phyloP scores from a whole-genome alignment of 2,113 vertebrate genomes.

The Tautogolabrus adspersus region DNA sequence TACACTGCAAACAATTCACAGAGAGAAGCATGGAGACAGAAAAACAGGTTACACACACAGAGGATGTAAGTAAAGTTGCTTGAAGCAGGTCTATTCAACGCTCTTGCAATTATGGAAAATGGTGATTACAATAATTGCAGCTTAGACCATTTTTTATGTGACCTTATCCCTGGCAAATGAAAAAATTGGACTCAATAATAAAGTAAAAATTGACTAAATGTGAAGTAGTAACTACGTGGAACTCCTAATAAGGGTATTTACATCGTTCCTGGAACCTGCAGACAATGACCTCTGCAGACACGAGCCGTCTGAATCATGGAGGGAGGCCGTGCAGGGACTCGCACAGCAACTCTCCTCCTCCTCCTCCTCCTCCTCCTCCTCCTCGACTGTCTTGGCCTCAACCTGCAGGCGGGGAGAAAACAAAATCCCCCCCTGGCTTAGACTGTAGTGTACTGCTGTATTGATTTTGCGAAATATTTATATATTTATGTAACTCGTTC shows the following conservation, averaged over 20 bases:
- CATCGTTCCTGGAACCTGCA: slow-evolving; percentile 40
- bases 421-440: slow-evolving; percentile 46
- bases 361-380: slow-evolving; percentile 64
- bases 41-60: slow-evolving; percentile 42
- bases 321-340: slow-evolving; percentile 38
- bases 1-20: slow-evolving; percentile 24
- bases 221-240: slow-evolving; percentile 40
- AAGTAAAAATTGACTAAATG: slow-evolving; percentile 53
- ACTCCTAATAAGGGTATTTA: slow-evolving; percentile 51
- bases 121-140: slow-evolving; percentile 60
- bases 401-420: slow-evolving; percentile 58
- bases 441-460: slow-evolving; percentile 45
- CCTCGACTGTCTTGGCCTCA: slow-evolving; percentile 75
- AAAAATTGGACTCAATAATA: slow-evolving; percentile 56
- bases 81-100: slow-evolving; percentile 31
- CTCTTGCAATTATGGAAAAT: slow-evolving; percentile 49
- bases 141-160: slow-evolving; percentile 53
- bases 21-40: slow-evolving; percentile 30
- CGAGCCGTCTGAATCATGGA: slow-evolving; percentile 14
- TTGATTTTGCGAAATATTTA: slow-evolving; percentile 64
- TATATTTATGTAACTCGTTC: slow-evolving; percentile 52
- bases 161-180: slow-evolving; percentile 58
- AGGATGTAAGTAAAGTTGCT: slow-evolving; percentile 24
- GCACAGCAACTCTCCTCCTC: slow-evolving; percentile 33
- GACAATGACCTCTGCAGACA: slow-evolving; percentile 37